Conservation (phyloP, 2,888 invertebrate genomes). For the Mellilla xanthometata region DNA sequence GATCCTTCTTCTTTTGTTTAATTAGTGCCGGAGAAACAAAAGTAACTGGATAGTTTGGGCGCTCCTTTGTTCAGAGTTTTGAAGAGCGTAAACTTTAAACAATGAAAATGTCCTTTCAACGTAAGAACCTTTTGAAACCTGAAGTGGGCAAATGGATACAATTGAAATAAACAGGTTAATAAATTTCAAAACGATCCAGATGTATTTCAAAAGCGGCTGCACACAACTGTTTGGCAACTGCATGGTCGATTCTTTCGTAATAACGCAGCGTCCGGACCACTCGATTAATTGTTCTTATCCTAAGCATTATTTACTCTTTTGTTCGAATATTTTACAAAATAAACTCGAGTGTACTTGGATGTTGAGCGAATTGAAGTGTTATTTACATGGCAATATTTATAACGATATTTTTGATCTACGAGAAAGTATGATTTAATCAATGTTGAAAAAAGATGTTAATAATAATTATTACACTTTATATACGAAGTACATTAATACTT, state of each 20-base stretch:
- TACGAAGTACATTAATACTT: too few species aligned
- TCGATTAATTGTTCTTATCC: constrained; percentile 78
- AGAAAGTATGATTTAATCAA: too few species aligned
- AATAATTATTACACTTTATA: too few species aligned
- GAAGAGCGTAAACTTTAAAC: constrained; percentile 51
- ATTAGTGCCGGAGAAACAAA: constrained; percentile 72
- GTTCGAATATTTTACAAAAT: constrained; percentile 42
- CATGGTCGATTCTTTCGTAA: constrained; percentile 70
- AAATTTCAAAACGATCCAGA: constrained; percentile 82
- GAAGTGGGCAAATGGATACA: constrained; percentile 45
- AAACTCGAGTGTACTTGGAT: constrained; percentile 26
- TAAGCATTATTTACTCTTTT: constrained; percentile 58
- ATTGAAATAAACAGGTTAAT: constrained; percentile 78
- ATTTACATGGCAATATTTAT: too few species aligned
- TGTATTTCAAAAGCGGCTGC: constrained; percentile 77
- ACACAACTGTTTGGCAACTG: constrained; percentile 74
- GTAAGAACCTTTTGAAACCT: constrained; percentile 56
- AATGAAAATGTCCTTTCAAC: constrained; percentile 67
- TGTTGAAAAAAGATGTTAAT: too few species aligned
- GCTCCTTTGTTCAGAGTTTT: constrained; percentile 62
- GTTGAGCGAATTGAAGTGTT: constrained; percentile 31
- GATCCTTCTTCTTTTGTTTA: constrained; percentile 68
- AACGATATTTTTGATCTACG: too few species aligned
- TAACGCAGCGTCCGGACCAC: constrained; percentile 80
- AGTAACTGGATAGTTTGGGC: constrained; percentile 72